Conservation (phyloP, 2,113 vertebrate genomes). For the Gymnogyps californianus region DNA sequence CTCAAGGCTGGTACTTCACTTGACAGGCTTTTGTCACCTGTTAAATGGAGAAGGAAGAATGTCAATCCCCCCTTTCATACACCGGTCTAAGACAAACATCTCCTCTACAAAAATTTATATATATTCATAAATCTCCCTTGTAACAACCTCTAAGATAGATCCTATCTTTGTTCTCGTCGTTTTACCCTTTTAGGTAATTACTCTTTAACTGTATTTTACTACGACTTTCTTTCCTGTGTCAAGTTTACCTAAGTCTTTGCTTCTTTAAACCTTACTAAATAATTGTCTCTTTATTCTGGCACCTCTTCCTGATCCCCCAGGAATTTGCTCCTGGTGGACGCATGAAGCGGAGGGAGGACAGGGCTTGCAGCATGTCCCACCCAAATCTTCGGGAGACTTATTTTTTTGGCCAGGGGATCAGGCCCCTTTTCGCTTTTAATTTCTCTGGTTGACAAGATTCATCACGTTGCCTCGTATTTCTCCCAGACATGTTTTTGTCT, state of each 20-base stretch:
- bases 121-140: neutral
- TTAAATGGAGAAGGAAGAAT: neutral
- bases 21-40: neutral
- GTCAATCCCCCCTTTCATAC: neutral
- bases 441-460: neutral
- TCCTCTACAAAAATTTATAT: neutral
- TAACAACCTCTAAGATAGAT: neutral
- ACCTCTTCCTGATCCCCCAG: neutral
- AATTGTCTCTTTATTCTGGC: neutral
- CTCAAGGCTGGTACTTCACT: neutral
- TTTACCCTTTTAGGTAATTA: neutral
- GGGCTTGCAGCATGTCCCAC: neutral
- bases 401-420: neutral
- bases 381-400: neutral
- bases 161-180: neutral
- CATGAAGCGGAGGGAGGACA: neutral
- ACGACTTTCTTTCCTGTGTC: neutral
- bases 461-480: neutral
- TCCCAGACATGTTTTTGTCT: neutral
- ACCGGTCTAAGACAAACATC: neutral
- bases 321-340: neutral
- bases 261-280: neutral
- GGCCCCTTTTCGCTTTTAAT: neutral
- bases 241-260: neutral
- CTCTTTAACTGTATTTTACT: neutral